These are phyloP conservation scores for Lithophane leautieri DNA, from an alignment of 2,888 invertebrate species.

Conservation along the genomic window DNA sequence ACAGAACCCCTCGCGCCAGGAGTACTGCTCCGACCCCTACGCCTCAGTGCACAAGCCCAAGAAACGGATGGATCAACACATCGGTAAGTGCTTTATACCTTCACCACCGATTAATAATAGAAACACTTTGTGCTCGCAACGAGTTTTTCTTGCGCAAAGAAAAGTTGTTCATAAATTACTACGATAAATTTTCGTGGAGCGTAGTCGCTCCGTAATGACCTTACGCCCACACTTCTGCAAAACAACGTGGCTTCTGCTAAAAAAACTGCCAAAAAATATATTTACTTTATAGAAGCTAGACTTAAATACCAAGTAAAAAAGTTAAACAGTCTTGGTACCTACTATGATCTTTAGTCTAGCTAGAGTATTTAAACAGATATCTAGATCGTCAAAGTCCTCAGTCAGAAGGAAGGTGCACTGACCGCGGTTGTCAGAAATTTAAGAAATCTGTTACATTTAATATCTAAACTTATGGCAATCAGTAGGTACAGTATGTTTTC, in stretches of 20 bases:
- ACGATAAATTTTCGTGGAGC: conserved; percentile 47
- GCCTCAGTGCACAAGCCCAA: conserved; percentile 97
- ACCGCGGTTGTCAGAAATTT: not conserved
- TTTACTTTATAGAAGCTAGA: conserved; percentile 11
- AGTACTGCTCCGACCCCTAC: conserved; percentile 96
- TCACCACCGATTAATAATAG: conserved; percentile 31
- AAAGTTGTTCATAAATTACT: conserved; percentile 55
- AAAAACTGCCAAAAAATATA: conserved; percentile 28
- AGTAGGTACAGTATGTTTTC: conserved; percentile 21
- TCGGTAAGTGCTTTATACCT: conserved; percentile 91
- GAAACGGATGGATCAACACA: conserved; percentile 96
- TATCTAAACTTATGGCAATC: not conserved
- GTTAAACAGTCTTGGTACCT: not conserved
- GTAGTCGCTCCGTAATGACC: conserved; percentile 38
- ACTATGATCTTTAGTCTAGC: not conserved
- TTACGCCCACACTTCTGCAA: conserved; percentile 46
- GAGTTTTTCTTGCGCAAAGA: conserved; percentile 25
- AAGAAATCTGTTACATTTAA: not conserved
- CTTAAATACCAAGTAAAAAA: not conserved
- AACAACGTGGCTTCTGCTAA: conserved; percentile 18
- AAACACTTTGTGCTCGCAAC: conserved; percentile 24
- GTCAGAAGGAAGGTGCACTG: not conserved
- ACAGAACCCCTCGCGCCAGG: conserved; percentile 96
- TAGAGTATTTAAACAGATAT: not conserved
- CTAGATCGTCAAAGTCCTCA: not conserved